A percentile compares a stretch with the other conserved stretches of the same genome.
Conservation (phyloP, 2,113 vertebrate species). For the Emberiza fucata region DNA sequence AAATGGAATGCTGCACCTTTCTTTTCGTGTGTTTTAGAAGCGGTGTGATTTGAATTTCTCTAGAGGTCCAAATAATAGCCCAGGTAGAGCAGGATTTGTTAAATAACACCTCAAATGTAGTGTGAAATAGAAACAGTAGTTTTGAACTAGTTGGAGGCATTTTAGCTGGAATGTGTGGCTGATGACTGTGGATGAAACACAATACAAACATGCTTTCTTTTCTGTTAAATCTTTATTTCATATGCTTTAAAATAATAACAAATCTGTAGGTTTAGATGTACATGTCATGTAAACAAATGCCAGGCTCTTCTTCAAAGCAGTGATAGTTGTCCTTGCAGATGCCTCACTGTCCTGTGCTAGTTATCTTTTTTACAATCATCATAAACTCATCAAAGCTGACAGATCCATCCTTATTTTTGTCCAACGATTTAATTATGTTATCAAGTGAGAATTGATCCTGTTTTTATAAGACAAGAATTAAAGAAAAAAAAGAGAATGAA, state of each 20-base stretch:
- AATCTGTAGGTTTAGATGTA: neutral
- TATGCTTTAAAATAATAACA: neutral
- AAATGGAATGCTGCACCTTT: neutral
- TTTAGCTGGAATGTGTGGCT: neutral
- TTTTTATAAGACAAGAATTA: neutral
- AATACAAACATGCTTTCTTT: neutral
- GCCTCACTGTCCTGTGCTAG: constrained; percentile 2
- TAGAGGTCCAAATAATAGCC: neutral
- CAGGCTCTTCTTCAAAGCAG: constrained; percentile 5
- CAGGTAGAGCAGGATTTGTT: neutral
- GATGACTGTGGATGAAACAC: neutral
- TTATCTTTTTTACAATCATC: constrained; percentile 33
- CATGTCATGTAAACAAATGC: neutral
- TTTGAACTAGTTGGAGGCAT: neutral
- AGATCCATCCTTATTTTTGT: constrained; percentile 57
- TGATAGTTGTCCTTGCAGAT: neutral
- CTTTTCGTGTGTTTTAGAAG: neutral
- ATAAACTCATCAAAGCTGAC: constrained; percentile 63
- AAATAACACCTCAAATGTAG: neutral
- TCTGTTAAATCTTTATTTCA: constrained; percentile 48
- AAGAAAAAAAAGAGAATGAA: neutral
- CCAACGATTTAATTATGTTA: constrained; percentile 42
- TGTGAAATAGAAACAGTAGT: neutral
- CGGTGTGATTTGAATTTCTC: neutral
- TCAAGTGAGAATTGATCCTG: constrained; percentile 57